Evolutionary conservation across 1,140 invertebrate species (phyloP).

Genomic region (Phymastichus coffea): DNA sequence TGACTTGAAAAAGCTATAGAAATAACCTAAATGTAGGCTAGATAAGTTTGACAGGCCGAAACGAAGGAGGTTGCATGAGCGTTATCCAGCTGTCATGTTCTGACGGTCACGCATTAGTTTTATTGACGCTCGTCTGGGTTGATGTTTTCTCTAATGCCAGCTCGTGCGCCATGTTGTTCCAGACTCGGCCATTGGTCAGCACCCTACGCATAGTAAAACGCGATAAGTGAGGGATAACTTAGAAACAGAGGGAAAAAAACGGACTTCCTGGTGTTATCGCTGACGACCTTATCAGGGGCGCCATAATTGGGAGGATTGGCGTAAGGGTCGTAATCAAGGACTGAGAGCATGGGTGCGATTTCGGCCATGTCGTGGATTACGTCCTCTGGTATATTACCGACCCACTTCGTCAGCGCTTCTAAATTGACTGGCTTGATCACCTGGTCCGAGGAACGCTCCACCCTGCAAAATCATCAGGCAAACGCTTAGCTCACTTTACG

Average conservation of each 20-base stretch:
- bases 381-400: conserved; percentile 87
- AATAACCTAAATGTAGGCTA: no score
- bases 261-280: conserved; percentile 71
- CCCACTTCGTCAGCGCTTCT: conserved; percentile 96
- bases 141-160: conserved; percentile 37
- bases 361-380: conserved; percentile 87
- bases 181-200: conserved; percentile 46
- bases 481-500: no score
- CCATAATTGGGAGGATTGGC: conserved; percentile 93
- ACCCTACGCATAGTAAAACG: conserved; percentile 40
- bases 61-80: no score
- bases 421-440: conserved; percentile 97
- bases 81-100: no score
- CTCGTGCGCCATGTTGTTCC: conserved; percentile 48
- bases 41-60: no score
- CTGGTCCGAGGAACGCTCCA: conserved; percentile 97
- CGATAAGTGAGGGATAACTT: background rate
- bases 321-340: conserved; percentile 91
- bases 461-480: conserved; percentile 68
- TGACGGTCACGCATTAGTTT: conserved; percentile 45
- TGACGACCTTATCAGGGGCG: conserved; percentile 79
- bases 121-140: conserved; percentile 27
- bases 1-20: no score
- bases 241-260: background rate
- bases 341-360: conserved; percentile 88